A percentile compares a stretch with the other conserved stretches of the same genome.
phyloP scores from a whole-genome alignment of 2,888 invertebrate genomes.

The Lepidochrysops patricia region DNA sequence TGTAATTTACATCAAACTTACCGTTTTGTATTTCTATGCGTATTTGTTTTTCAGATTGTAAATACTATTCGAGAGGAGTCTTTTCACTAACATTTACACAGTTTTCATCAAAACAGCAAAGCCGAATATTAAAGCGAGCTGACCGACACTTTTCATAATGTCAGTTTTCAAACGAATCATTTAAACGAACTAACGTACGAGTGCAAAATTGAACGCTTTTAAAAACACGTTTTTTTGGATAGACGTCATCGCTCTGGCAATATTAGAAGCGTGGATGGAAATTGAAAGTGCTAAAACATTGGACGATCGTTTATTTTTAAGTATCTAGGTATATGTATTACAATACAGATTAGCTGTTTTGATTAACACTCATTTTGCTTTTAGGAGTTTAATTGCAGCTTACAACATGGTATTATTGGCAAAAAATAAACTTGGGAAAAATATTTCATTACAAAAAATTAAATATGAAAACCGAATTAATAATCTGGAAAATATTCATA shows the following conservation, averaged over 20 bases:
- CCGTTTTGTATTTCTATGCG: no score
- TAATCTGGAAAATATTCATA: background rate
- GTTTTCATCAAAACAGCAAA: slow-evolving; percentile 2
- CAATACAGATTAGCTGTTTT: no score
- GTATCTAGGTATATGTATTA: background rate
- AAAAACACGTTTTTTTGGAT: background rate
- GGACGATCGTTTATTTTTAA: background rate
- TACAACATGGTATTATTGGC: no score
- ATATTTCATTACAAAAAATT: no score
- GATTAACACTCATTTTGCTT: no score
- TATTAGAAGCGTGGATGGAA: background rate
- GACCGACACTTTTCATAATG: slow-evolving; percentile 10
- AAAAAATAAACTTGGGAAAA: no score
- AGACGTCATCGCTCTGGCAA: background rate
- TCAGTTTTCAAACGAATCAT: slow-evolving; percentile 1
- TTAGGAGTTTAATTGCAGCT: no score
- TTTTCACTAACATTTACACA: background rate
- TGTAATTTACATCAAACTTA: no score
- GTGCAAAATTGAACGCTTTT: slow-evolving; percentile 3
- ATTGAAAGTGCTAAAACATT: background rate
- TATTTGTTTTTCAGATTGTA: background rate
- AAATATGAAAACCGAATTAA: no score
- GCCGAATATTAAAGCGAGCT: background rate
- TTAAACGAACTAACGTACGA: background rate
- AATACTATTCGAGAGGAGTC: background rate